Conservation (phyloP, 2,888 invertebrate species). For the Spisula solida region DNA sequence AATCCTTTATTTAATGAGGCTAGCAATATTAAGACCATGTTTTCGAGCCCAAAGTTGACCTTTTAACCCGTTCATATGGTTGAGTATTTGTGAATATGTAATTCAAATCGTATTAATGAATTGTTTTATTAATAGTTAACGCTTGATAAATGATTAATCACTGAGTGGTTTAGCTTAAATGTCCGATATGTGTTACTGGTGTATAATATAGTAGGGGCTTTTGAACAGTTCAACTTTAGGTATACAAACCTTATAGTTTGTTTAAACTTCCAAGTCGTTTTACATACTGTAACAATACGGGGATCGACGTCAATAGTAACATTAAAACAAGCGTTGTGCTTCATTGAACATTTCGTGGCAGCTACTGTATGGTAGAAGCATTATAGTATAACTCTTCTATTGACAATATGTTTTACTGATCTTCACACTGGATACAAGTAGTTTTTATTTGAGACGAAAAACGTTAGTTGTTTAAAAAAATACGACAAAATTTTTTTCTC, state of each 20-base stretch:
- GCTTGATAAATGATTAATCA: slow-evolving; percentile 1
- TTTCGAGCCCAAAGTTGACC: not conserved
- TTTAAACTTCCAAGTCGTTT: slow-evolving; percentile 31
- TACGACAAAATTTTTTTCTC: not conserved
- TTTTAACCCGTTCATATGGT: not conserved
- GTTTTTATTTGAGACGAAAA: not conserved
- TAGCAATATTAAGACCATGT: not conserved
- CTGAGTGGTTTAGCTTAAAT: slow-evolving; percentile 10
- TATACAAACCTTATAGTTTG: slow-evolving; percentile 30
- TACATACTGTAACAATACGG: slow-evolving; percentile 32
- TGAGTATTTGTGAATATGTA: slow-evolving; percentile 6
- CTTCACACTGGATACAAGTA: not conserved
- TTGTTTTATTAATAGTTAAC: slow-evolving; percentile 24
- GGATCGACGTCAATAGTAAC: slow-evolving; percentile 41
- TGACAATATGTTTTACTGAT: not conserved
- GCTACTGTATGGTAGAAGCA: not conserved
- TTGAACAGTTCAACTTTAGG: slow-evolving; percentile 25
- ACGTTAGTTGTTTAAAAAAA: not conserved
- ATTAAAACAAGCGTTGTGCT: slow-evolving; percentile 36
- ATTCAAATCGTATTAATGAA: not conserved
- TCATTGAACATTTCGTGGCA: not conserved
- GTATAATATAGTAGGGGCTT: slow-evolving; percentile 17
- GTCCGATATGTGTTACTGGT: not conserved
- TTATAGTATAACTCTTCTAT: not conserved
- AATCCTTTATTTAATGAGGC: not conserved